Conservation (phyloP, 1,140 invertebrate genomes). For the Apis mellifera region DNA sequence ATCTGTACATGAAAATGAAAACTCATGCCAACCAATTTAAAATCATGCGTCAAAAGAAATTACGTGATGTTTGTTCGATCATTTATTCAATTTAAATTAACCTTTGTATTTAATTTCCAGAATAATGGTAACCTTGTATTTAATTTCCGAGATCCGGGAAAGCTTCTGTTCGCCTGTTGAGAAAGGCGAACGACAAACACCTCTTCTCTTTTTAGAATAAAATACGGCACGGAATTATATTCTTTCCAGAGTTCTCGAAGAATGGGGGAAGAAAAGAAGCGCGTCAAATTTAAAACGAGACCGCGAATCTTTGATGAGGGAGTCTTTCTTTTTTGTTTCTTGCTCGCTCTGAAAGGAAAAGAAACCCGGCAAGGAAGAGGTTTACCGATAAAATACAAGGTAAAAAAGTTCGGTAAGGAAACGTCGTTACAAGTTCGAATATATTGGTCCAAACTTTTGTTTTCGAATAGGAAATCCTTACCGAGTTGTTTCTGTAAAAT, state of each 20-base stretch:
- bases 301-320: slow-evolving; percentile 1
- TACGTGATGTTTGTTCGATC: too few relatives aligned
- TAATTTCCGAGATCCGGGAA: background rate
- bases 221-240: background rate
- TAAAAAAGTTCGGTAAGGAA: background rate
- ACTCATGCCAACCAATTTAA: too few relatives aligned
- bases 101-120: too few relatives aligned
- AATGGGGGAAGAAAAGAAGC: background rate
- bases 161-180: slow-evolving; percentile 5
- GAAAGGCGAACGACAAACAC: background rate
- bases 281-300: background rate
- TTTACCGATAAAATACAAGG: background rate
- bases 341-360: background rate
- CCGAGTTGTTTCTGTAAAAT: background rate
- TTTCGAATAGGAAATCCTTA: background rate
- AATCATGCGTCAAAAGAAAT: too few relatives aligned
- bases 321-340: too few relatives aligned
- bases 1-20: too few relatives aligned
- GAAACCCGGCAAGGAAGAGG: background rate
- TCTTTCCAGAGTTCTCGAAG: background rate
- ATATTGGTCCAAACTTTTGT: background rate
- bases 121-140: too few relatives aligned
- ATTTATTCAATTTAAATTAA: too few relatives aligned
- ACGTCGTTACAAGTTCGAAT: background rate
- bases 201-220: background rate